Evolutionary conservation across 2,113 vertebrate genomes (phyloP).

Genomic region (Perca fluviatilis): DNA sequence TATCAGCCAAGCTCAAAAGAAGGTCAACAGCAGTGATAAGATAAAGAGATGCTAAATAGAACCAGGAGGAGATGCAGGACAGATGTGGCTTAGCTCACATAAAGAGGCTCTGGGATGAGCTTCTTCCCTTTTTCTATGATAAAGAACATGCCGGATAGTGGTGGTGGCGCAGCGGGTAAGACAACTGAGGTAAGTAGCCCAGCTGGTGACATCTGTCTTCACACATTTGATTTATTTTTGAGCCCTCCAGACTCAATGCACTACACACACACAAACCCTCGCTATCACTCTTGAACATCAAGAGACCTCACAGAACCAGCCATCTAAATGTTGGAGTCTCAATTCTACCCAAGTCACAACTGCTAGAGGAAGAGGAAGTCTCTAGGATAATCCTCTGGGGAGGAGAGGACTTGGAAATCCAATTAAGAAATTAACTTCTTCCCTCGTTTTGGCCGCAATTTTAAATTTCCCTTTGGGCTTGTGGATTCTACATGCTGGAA

Average conservation of each 20-base stretch:
- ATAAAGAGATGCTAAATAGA: conserved; percentile 51
- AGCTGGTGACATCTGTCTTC: conserved; percentile 64
- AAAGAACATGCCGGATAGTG: conserved; percentile 57
- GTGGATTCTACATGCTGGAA: conserved; percentile 64
- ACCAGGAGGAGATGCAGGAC: conserved; percentile 49
- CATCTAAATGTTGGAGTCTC: conserved; percentile 37
- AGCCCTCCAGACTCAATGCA: conserved; percentile 22
- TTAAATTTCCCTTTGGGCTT: conserved; percentile 59
- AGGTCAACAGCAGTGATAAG: conserved; percentile 45
- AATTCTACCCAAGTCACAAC: conserved; percentile 67
- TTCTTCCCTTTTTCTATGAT: conserved; percentile 49
- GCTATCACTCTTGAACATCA: conserved; percentile 62
- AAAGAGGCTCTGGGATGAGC: conserved; percentile 57
- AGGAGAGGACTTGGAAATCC: conserved; percentile 69
- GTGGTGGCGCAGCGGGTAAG: conserved; percentile 40
- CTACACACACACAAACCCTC: conserved; percentile 24
- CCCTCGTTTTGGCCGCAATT: conserved; percentile 67
- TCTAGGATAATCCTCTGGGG: conserved; percentile 60
- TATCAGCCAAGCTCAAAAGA: conserved; percentile 27
- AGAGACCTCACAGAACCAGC: conserved; percentile 66
- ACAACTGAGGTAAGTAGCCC: conserved; percentile 54
- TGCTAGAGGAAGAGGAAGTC: conserved; percentile 27
- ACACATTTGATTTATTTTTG: conserved; percentile 62
- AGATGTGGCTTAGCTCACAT: conserved; percentile 64
- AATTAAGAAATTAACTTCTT: conserved; percentile 77